Conservation (phyloP, 2,113 vertebrate species). For the Atrichornis clamosus region DNA sequence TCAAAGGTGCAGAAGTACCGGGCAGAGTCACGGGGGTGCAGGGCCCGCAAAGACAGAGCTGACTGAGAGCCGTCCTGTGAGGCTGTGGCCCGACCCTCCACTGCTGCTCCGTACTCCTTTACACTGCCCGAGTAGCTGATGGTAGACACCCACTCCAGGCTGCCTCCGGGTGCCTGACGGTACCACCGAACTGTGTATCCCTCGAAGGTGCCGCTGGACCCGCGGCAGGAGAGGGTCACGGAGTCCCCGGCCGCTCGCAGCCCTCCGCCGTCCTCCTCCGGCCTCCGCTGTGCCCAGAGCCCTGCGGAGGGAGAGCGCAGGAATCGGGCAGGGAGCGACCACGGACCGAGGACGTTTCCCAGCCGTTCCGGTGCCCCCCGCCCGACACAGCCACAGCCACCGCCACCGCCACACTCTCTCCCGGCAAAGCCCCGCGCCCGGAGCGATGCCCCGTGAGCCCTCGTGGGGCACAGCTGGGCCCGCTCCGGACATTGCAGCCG, state of each 20-base stretch:
- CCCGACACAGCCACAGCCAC: background rate
- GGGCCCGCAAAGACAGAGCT: fast-evolving
- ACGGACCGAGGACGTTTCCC: background rate
- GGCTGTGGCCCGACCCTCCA: background rate
- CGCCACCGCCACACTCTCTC: background rate
- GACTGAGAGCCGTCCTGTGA: background rate
- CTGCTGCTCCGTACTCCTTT: background rate
- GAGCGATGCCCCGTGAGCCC: too few relatives aligned
- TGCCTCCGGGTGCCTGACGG: background rate
- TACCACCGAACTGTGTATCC: fast-evolving
- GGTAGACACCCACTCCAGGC: background rate
- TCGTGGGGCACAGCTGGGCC: too few relatives aligned
- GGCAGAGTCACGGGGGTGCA: background rate
- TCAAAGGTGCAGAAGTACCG: fast-evolving
- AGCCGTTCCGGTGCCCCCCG: background rate
- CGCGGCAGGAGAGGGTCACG: background rate
- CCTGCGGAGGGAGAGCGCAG: background rate
- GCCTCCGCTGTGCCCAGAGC: background rate
- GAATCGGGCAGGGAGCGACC: background rate
- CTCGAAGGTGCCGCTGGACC: fast-evolving
- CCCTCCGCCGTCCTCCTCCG: background rate
- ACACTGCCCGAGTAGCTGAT: background rate
- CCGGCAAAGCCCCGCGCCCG: too few relatives aligned
- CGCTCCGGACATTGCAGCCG: too few relatives aligned
- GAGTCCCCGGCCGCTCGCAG: background rate